Evolutionary conservation across 2,888 invertebrate species (phyloP), one percentile per base, ranked within the genome.

Genomic region (Apoderus coryli): DNA sequence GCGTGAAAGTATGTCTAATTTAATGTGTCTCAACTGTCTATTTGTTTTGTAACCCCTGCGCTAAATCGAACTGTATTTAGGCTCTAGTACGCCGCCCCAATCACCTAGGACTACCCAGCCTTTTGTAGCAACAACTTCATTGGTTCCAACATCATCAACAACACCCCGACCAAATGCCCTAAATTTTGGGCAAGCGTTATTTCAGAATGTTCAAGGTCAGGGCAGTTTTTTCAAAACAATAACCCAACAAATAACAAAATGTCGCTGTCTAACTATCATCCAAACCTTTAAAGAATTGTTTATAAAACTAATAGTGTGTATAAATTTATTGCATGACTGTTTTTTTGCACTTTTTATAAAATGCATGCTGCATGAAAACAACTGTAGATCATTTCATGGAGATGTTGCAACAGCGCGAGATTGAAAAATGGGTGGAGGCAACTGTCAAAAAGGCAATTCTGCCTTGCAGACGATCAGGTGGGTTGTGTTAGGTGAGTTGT

Each of bases 151-250:
- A 16, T 40, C 42, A 27, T 37, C 48, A 33, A 33, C 41, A 19
- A 35, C 36, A 29, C 31, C 42, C 23, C 44, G 47, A 29, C 48
- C 53, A 22, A 50, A 50, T 34, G 46, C 56, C 26, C 43, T 57
- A 36, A 57, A 54, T 45, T 50, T 59, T 41, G 56, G 58, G 36
- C 59, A 59, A 44, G 58, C 56, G 39, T 50, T 61, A 40, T 53
- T 60, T 40, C 60, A 61, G 48, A 54, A 55, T 43, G 56, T 61
- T 34, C 61, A 62, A 62, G 62, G 62, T 62, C 57, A 57, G 56
- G 39, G 22, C 15, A 12, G 4, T 26, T 26, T 13, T 29, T 2
- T n/a, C 16, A 13, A 9, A 9, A 5, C 10, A 22, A 16, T 12
- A 29, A 19, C 13, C 19, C 10, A 24, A 29, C 15, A 24, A 23